Evolutionary conservation across 2,113 vertebrate genomes (phyloP), one percentile per base, ranked within the genome.

Genomic region (Penelope pileata): DNA sequence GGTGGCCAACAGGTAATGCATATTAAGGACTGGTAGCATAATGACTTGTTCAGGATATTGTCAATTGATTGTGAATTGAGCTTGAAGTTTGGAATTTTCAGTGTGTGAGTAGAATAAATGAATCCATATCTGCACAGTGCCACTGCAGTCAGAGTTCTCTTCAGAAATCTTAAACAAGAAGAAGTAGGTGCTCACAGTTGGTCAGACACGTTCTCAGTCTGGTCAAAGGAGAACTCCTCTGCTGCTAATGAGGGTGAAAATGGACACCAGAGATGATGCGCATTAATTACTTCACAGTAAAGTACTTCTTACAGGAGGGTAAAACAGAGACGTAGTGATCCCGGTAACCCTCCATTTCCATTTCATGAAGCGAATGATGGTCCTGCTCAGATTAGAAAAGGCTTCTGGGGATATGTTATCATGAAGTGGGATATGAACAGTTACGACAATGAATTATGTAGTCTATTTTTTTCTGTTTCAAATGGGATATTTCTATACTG

Each of bases 181-280:
- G 63, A 26, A 8, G 27, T 12, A 38, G 36, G 29, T 47, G 10
- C 7, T 88, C 6, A 15, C 15, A 0, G 23, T 38, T 32, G 3
- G 32, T 92, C 32, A 51, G 77, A 2, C 7, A 5, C 7, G 8
- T 16, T 70, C 68, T 73, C 16, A 4, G 13, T 23, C 34, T 50
- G 27, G 29, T 59, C 77, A 38, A 70, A 56, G 43, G 34, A 54
- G 23, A 22, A 58, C 12, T 16, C 15, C 56, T 48, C n/a, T 77
- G 40, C 27, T 62, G 67, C 38, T 80, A 43, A 22, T 26, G 22
- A 23, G 42, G 30, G 15, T 63, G 48, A 40, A 70, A 73, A 51
- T 2, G 66, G 42, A 23, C 1, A 1, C 9, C 5, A 19, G 10
- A 40, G 59, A 2, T 2, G 19, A 14, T 12, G 47, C 23, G 26